Evolutionary conservation across 1,140 invertebrate species (phyloP).

Genomic region (Bombus balteatus): DNA sequence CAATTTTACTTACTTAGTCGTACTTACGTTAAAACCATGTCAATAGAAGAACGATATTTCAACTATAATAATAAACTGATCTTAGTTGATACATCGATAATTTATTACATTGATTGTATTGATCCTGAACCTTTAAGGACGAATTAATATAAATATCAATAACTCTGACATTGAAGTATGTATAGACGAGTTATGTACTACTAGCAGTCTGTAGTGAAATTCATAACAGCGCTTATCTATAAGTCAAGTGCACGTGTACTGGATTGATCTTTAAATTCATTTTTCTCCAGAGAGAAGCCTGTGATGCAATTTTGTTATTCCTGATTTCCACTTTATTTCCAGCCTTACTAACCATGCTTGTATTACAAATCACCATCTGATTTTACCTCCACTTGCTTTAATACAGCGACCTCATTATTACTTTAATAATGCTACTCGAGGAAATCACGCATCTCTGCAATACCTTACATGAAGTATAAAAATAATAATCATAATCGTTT

Average conservation of each 20-base stretch:
- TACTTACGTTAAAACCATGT: not conserved
- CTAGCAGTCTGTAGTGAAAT: not conserved
- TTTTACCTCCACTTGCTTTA: not conserved
- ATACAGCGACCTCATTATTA: not conserved
- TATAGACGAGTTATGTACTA: too few relatives aligned
- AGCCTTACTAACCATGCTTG: not conserved
- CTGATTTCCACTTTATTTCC: not conserved
- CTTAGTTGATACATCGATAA: not conserved
- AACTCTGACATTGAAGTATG: not conserved
- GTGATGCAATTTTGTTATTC: not conserved
- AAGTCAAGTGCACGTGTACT: not conserved
- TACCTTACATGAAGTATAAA: not conserved
- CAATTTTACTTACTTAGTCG: too few relatives aligned
- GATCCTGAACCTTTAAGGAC: not conserved
- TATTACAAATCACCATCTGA: not conserved
- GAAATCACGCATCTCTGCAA: not conserved
- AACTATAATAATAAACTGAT: not conserved
- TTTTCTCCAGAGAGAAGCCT: too few relatives aligned
- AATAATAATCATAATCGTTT: not conserved
- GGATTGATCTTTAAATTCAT: not conserved
- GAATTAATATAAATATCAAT: not conserved
- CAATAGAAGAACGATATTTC: not conserved
- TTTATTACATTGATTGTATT: not conserved
- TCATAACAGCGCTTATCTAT: not conserved
- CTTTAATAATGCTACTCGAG: not conserved